Base-by-base conservation (phyloP, 1,140 invertebrate species). In the Cyrtorhinus lividipennis region DNA sequence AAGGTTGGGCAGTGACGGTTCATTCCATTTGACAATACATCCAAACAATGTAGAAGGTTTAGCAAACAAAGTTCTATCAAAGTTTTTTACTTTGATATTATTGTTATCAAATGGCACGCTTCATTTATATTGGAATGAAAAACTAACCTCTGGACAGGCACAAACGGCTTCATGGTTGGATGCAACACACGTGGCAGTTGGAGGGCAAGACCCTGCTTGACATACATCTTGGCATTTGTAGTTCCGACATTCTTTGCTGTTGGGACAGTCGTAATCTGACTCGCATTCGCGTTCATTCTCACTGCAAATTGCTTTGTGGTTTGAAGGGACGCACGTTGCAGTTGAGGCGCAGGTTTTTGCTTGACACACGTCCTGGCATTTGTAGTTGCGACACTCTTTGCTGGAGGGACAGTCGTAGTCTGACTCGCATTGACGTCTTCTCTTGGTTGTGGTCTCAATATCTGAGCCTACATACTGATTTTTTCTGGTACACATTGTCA, bases 211-310 rank as follows among this genome's bases (percentile, higher is more conserved):
- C 25, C 72, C 70, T 10, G 75, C 71, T n/a, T 66, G 69, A 72
- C 90, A 92, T 0, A 89, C 85, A 65, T 83, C 84, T 62, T 82
- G 79, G 72, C 90, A 95, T 68, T 82, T 84, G 68, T 83, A 87
- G 68, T 84, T 80, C 24, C 82, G 78, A 68, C 89, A 93, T 44
- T 83, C 79, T 56, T 84, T 79, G 58, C 82, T 79, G n/a, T 77
- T 69, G 1, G 79, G 72, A 68, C 88, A 92, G 63, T 91, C 87
- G 13, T 72, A 72, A 68, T 90, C 87, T 1, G 77, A 79, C 56
- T 89, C 87, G 69, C 88, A 92, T 72, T 88, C 86, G 69, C 84
- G 84, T 15, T 81, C n/a, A n/a, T n/a, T n/a, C n/a, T n/a, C n/a
- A n/a, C n/a, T 83, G 74, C 90, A 94, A 56, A 85, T 78, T 2